Evolutionary conservation across 1,140 invertebrate genomes (phyloP), one percentile per base, ranked within the genome.

Genomic region (Sminthurides bifidus): DNA sequence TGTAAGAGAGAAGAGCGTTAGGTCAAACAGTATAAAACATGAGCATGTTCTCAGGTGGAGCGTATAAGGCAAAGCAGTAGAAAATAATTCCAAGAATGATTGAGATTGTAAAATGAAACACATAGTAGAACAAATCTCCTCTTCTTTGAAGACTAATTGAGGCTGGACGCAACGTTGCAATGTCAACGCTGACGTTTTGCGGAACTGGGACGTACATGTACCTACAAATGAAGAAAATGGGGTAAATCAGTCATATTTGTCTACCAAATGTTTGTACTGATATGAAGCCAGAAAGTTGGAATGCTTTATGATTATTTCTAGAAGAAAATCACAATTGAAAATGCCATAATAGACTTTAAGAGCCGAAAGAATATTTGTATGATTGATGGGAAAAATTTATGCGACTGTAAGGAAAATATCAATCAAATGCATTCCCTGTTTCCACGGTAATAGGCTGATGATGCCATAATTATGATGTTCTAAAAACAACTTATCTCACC

Each of bases 131-230:
- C 3, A 52, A 19, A 4, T 52, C 49, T 12, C 35, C 49, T 17
- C 49, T n/a, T 15, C 35, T 3, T 12, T 38, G 21, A 24, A 52
- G 40, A 24, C 12, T 38, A 6, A 52, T 23, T 17, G 31, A 4
- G 10, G 12, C 21, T 30, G 46, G 46, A n/a, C 46, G 27, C n/a
- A 52, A 24, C 5, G 35, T 6, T 10, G 8, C 4, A 21, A 52
- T 17, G 5, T 52, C 49, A 21, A 52, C 33, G 15, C 14, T 21
- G 10, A 24, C 35, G 40, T 52, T 52, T 19, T 52, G 49, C 10
- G 31, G 35, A 12, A 52, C 49, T 19, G 49, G 49, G 15, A 52
- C 35, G 49, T 52, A 52, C 49, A 52, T 52, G 31, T 17, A 38
- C 26, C 49, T 52, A 31, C 12, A 35, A 38, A 5, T n/a, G n/a